Percentiles rank a stretch among this genome's conserved stretches.
Conservation (phyloP, 2,797 vertebrate genomes). For the Takifugu rubripes region DNA sequence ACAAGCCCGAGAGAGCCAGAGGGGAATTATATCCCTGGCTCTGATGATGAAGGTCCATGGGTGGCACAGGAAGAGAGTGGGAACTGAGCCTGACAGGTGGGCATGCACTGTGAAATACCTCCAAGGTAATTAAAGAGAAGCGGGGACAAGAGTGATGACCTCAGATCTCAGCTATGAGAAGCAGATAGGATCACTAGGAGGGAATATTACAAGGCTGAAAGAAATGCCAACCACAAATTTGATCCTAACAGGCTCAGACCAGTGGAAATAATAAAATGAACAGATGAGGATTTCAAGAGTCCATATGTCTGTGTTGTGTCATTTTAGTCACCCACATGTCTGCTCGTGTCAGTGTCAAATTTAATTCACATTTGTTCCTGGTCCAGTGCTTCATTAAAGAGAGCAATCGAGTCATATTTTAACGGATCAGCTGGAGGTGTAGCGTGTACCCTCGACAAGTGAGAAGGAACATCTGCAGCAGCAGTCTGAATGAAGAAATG, state of each 20-base stretch:
- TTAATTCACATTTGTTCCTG: constrained; percentile 43
- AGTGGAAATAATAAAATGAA: constrained; percentile 14
- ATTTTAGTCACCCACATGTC: constrained; percentile 13
- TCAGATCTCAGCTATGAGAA: constrained; percentile 38
- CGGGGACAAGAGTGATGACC: constrained; percentile 25
- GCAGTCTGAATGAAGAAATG: constrained; percentile 12
- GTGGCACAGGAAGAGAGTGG: constrained; percentile 37
- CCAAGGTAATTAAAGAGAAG: constrained; percentile 45
- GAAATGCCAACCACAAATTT: constrained; percentile 22
- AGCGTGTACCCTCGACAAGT: constrained; percentile 22
- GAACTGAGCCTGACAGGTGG: constrained; percentile 39
- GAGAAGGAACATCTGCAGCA: constrained; percentile 22
- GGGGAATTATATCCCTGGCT: constrained; percentile 58
- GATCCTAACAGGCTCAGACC: constrained; percentile 17
- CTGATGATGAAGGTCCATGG: constrained; percentile 40
- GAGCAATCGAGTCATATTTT: constrained; percentile 32
- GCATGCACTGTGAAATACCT: constrained; percentile 28
- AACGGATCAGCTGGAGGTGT: constrained; percentile 4
- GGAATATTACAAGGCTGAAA: constrained; percentile 22
- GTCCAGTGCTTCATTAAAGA: constrained; percentile 34
- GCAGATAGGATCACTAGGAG: constrained; percentile 22
- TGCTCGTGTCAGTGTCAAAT: constrained; percentile 15
- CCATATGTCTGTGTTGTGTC: constrained; percentile 35
- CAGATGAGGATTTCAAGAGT: constrained; percentile 32
- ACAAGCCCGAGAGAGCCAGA: constrained; percentile 41